Base-by-base conservation (phyloP, 2,888 invertebrate species). In the Julus scanicus region DNA sequence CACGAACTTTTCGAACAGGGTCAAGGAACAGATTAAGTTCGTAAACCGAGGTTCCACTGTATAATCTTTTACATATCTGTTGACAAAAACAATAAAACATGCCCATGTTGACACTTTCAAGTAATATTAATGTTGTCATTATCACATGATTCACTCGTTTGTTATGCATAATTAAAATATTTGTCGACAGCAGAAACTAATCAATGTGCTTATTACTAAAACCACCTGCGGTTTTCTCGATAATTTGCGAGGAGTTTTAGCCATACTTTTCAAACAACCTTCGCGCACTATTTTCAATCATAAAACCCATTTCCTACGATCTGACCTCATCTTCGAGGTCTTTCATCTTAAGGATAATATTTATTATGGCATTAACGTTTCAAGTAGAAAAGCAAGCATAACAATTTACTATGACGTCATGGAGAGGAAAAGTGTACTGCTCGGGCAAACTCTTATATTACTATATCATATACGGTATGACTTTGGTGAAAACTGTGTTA, bases 301-400 rank as follows among this genome's bases (percentile, higher is more conserved):
- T 53, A 37, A 80, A 80, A 37, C 80, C 37, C 80, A 80, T 37
- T 80, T 37, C 37, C 37, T 80, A 13, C 80, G 29, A 37, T 80
- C 80, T 80, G 80, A 80, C 80, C 80, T 80, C 80, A 80, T 80
- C 80, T 80, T 37, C 13, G 37, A 80, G 80, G 80, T 80, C 80
- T 80, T 80, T 80, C 80, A 80, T 37, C 80, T 80, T 80, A 80
- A 37, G 37, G 80, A 80, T 80, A 80, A 80, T 80, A 80, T 80
- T 80, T 80, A 80, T 80, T 80, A 80, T 37, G 80, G 80, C 80
- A 80, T 80, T 80, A 80, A 29, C 80, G 80, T 80, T 37, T 80
- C 37, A 37, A 80, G 80, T 80, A 80, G 80, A 80, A 37, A 80
- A 80, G 80, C 37, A 80, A 80, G 80, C 80, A 37, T 80, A 80